Conservation (phyloP, 2,113 vertebrate genomes). For the Lycaon pictus region DNA sequence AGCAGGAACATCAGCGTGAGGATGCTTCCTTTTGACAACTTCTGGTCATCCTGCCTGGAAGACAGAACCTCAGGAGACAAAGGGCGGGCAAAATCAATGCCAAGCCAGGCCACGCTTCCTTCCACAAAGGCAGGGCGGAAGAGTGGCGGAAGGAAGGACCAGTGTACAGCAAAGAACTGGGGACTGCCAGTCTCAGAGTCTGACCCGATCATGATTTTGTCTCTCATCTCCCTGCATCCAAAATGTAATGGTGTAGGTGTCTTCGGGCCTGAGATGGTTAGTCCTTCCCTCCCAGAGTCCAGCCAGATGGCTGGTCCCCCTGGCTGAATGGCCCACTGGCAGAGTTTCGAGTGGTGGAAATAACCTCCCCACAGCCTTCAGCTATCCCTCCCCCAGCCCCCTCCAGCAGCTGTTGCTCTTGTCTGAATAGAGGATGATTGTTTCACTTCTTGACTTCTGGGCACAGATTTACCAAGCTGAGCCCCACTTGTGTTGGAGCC, state of each 20-base stretch:
- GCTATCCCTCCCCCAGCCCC: neutral
- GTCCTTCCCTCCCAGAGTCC: too few species aligned
- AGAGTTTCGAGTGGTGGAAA: neutral
- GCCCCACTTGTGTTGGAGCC: neutral
- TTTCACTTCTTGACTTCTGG: constrained; percentile 44
- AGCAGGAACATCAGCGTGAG: neutral
- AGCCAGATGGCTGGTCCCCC: too few species aligned
- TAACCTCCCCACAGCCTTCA: neutral
- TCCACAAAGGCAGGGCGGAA: neutral
- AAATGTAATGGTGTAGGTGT: neutral
- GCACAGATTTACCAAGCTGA: constrained; percentile 6
- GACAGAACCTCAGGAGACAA: neutral
- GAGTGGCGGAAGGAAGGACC: neutral
- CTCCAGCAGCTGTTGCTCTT: constrained; percentile 36
- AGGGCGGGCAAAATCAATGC: neutral
- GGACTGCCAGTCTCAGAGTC: neutral
- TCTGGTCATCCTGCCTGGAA: neutral
- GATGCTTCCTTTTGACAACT: constrained; percentile 2
- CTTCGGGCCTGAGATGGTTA: neutral
- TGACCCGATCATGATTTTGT: neutral
- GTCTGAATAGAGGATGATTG: constrained; percentile 28
- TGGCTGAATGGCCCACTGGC: neutral
- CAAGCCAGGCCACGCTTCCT: neutral
- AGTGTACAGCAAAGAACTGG: neutral
- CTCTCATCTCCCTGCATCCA: neutral